These are phyloP conservation scores for Lasiurus cinereus DNA, from an alignment of 2,113 vertebrate genomes.

Conservation along the genomic window DNA sequence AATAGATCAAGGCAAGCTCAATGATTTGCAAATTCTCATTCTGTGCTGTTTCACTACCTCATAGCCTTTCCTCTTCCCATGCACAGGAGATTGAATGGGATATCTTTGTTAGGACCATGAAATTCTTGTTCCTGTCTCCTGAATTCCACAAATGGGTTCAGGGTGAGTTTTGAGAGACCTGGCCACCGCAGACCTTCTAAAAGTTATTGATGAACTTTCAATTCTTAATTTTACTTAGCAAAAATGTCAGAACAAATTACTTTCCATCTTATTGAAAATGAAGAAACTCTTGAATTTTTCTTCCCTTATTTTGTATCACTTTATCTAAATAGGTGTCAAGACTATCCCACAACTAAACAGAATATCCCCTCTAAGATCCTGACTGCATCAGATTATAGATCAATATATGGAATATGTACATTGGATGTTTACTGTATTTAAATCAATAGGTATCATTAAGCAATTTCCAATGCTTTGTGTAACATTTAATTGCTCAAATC, in stretches of 20 bases:
- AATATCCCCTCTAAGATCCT: neutral
- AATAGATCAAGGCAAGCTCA: neutral
- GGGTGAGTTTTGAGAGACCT: neutral
- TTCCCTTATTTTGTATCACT: neutral
- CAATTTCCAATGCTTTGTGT: neutral
- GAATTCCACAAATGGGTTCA: neutral
- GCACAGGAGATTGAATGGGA: neutral
- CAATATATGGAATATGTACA: neutral
- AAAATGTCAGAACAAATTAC: constrained; percentile 14
- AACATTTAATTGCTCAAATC: neutral
- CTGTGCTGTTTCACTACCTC: neutral
- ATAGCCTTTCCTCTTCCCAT: neutral
- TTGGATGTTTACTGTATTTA: neutral
- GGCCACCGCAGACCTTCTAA: neutral
- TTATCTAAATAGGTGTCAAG: constrained; percentile 32
- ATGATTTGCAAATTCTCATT: neutral
- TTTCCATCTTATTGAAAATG: constrained; percentile 11
- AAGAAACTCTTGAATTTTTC: neutral
- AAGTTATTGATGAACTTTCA: constrained; percentile 2
- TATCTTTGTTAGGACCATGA: neutral
- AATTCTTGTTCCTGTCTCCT: neutral
- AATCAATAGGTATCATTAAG: neutral
- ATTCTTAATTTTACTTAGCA: neutral
- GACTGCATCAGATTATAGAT: neutral
- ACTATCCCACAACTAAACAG: neutral